Conservation (phyloP, 1,140 invertebrate species). For the Sinonovacula constricta region DNA sequence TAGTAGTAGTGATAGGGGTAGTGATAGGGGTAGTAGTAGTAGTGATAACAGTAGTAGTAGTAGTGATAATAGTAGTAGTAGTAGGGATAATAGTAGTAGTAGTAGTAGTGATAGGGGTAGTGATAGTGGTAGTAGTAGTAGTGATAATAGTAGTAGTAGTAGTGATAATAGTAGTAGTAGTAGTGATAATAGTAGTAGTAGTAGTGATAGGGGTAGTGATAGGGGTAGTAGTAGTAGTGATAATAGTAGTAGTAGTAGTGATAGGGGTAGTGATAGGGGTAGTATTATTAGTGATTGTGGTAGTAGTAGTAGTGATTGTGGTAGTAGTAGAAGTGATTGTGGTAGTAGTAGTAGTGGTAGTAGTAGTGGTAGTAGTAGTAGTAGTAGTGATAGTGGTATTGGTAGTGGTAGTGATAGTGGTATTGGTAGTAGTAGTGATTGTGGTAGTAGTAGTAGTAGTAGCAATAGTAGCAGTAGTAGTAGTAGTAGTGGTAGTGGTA, state of each 20-base stretch:
- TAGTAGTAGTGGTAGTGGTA: conserved; percentile 44
- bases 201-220: conserved; percentile 5
- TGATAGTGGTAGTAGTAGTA: conserved; percentile 19
- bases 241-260: conserved; percentile 30
- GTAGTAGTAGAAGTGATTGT: no score
- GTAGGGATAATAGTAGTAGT: conserved; percentile 9
- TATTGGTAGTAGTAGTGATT: no score
- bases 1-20: no score
- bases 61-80: conserved; percentile 17
- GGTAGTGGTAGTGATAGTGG: no score
- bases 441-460: no score
- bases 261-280: conserved; percentile 27
- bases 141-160: conserved; percentile 12
- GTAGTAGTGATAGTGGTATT: conserved; percentile 23
- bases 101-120: not conserved
- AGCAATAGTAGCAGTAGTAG: conserved; percentile 33
- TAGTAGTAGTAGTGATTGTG: no score
- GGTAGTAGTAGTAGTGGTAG: conserved; percentile 44
- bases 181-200: not conserved
- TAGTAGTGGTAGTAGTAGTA: conserved; percentile 37
- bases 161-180: conserved; percentile 22
- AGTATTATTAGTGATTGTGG: not conserved
- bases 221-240: conserved; percentile 12
- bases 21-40: not conserved
- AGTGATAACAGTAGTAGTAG: not conserved